These are phyloP conservation scores for Pithys albifrons DNA, from an alignment of 2,113 vertebrate species.

Conservation along the genomic window DNA sequence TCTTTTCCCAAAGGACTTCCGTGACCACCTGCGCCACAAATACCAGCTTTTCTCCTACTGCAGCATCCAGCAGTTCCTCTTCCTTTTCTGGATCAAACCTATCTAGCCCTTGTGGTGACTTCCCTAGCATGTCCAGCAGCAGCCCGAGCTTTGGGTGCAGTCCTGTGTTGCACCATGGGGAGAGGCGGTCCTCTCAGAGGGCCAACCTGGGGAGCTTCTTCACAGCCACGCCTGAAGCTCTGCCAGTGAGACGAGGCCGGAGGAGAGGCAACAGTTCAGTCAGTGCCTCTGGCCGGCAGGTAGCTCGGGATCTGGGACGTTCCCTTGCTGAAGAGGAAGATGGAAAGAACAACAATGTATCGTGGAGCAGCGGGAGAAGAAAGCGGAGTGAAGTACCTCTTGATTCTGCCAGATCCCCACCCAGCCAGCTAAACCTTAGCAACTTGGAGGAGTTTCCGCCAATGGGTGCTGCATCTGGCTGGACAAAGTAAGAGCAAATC, in stretches of 20 bases:
- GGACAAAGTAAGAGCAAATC: slow-evolving; percentile 75
- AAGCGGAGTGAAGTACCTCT: slow-evolving; percentile 62
- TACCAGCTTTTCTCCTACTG: slow-evolving; percentile 20
- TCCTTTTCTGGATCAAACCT: slow-evolving; percentile 46
- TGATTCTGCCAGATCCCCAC: slow-evolving; percentile 67
- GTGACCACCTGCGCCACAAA: slow-evolving; percentile 56
- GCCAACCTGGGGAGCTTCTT: slow-evolving; percentile 84
- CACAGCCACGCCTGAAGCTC: slow-evolving; percentile 67
- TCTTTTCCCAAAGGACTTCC: slow-evolving; percentile 78
- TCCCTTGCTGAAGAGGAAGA: slow-evolving; percentile 76
- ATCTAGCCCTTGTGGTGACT: slow-evolving; percentile 58
- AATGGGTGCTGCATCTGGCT: slow-evolving; percentile 78
- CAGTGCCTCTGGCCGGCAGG: slow-evolving; percentile 53
- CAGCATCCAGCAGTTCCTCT: slow-evolving; percentile 22
- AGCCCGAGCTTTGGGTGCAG: slow-evolving; percentile 80
- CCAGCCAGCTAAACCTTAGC: slow-evolving; percentile 85
- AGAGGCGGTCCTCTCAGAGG: slow-evolving; percentile 78
- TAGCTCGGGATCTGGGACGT: slow-evolving; percentile 71
- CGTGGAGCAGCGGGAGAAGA: slow-evolving; percentile 63
- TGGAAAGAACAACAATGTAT: slow-evolving; percentile 55
- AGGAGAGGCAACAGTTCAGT: slow-evolving; percentile 69
- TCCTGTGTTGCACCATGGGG: slow-evolving; percentile 41
- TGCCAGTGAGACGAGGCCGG: slow-evolving; percentile 73
- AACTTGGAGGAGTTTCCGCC: slow-evolving; percentile 97
- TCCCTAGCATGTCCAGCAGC: slow-evolving; percentile 65